Percentiles rank a stretch among this genome's conserved stretches.
Conservation (phyloP, 1,140 invertebrate genomes). For the Halictus rubicundus region DNA sequence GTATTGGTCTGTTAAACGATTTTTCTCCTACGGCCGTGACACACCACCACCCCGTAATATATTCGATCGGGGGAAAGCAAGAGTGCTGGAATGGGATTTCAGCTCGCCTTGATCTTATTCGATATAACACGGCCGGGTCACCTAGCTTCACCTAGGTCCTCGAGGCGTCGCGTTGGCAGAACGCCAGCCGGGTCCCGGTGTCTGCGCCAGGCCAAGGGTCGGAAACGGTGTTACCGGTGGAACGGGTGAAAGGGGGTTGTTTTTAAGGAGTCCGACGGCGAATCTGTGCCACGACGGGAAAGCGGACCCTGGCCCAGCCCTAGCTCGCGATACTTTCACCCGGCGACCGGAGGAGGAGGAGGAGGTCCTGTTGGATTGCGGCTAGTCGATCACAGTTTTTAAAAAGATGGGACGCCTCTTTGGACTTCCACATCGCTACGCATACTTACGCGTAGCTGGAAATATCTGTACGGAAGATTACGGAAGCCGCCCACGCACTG, state of each 20-base stretch:
- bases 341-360: too few species aligned
- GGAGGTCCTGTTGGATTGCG: too few species aligned
- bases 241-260: conserved; percentile 11
- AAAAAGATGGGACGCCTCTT: too few species aligned
- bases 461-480: too few species aligned
- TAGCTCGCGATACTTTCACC: background rate
- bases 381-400: too few species aligned
- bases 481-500: too few species aligned
- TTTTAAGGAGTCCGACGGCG: background rate
- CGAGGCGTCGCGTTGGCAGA: conserved; percentile 27
- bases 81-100: conserved; percentile 27
- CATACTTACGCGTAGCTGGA: too few species aligned
- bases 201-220: background rate
- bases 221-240: conserved; percentile 23
- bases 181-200: conserved; percentile 19
- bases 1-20: conserved; percentile 43
- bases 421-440: too few species aligned
- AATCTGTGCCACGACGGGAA: too few species aligned
- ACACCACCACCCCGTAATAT: conserved; percentile 38
- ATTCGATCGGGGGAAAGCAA: conserved; percentile 44
- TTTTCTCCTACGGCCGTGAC: conserved; percentile 29
- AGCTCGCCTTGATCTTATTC: conserved; percentile 55
- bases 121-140: conserved; percentile 52
- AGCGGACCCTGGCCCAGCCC: background rate
- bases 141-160: conserved; percentile 27